Conservation (phyloP, 30 jellyfish, hydroid and myxozoan genomes). For the Hydractinia symbiolongicarpus region DNA sequence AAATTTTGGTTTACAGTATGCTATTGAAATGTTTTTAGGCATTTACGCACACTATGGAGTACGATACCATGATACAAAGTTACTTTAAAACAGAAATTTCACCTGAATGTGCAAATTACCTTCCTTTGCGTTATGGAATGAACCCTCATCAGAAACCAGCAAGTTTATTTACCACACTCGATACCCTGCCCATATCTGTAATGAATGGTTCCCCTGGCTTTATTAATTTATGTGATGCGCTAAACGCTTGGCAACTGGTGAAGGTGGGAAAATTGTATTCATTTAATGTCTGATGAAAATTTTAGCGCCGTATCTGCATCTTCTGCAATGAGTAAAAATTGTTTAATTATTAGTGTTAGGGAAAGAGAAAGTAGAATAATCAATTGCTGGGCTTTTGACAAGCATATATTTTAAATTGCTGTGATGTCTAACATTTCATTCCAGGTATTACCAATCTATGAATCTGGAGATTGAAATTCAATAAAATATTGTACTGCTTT, state of each 20-base stretch:
- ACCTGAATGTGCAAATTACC: constrained; percentile 40
- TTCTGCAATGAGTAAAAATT: no score
- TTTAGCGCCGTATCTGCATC: no score
- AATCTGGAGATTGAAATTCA: no score
- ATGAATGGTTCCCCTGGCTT: constrained; percentile 91
- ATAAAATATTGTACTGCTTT: no score
- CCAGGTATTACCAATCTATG: no score
- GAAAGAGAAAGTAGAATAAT: no score
- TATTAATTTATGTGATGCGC: constrained; percentile 86
- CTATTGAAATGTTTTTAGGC: constrained; percentile 45
- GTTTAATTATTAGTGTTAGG: no score
- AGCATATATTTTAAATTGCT: no score
- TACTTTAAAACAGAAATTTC: constrained; percentile 73
- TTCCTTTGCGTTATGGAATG: constrained; percentile 84
- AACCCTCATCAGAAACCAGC: constrained; percentile 96
- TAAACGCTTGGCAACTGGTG: constrained; percentile 86
- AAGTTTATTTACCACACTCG: constrained; percentile 32
- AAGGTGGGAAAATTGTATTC: constrained; percentile 32
- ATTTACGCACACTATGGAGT: constrained; percentile 75
- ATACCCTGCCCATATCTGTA: constrained; percentile 57
- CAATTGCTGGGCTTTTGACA: not conserved
- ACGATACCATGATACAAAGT: constrained; percentile 71
- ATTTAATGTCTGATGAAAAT: not conserved
- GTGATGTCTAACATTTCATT: no score
- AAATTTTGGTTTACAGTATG: no score